Conservation (phyloP, 2,797 vertebrate species). For the Sorex maritimensis region DNA sequence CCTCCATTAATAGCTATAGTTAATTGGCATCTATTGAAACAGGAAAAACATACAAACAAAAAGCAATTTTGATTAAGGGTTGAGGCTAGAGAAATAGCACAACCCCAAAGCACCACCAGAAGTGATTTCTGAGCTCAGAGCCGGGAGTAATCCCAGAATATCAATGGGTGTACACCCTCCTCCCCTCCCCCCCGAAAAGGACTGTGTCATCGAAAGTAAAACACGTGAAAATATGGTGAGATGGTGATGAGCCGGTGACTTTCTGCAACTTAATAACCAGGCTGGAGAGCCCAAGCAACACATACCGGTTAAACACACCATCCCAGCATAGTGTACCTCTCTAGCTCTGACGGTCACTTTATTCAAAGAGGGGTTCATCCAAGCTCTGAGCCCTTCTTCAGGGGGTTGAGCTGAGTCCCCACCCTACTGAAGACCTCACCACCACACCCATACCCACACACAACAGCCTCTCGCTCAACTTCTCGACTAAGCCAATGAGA, state of each 20-base stretch:
- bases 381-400: too few relatives aligned
- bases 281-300: not conserved
- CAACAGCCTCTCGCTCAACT: too few relatives aligned
- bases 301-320: not conserved
- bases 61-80: slow-evolving; percentile 22
- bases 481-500: too few relatives aligned
- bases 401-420: too few relatives aligned
- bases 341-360: not conserved
- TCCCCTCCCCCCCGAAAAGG: not conserved
- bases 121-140: too few relatives aligned
- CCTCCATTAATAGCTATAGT: not conserved
- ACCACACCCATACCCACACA: too few relatives aligned
- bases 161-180: too few relatives aligned
- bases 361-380: not conserved
- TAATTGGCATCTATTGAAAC: not conserved
- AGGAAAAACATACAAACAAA: not conserved
- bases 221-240: not conserved
- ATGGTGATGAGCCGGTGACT: slow-evolving; percentile 11
- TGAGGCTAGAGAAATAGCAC: too few relatives aligned
- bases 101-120: too few relatives aligned
- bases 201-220: slow-evolving; percentile 32
- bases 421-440: too few relatives aligned
- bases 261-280: slow-evolving; percentile 44
- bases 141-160: too few relatives aligned
- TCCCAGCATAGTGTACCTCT: not conserved